Evolutionary conservation across 2,797 vertebrate genomes (phyloP), one percentile per base, ranked within the genome.

Genomic region (Macrochelys suwanniensis): DNA sequence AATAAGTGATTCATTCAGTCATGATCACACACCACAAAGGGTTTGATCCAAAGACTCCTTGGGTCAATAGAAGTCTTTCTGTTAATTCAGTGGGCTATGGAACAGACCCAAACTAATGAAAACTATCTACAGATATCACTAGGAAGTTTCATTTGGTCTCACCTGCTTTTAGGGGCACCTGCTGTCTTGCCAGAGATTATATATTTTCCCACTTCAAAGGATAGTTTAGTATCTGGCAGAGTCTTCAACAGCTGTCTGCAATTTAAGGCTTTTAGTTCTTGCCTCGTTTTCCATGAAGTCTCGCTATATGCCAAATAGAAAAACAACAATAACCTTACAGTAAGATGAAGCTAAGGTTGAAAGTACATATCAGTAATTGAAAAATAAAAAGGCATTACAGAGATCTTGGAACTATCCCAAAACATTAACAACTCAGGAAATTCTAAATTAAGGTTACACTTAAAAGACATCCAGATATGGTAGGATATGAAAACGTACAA

Each of bases 201-300:
- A 54, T 33, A 56, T 9, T 47, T 7, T 80, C 4, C 84, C 6
- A 31, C 31, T 84, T 5, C 0, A 13, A 33, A 1, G 59, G 71
- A 80, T 88, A 87, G 33, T 68, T 54, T 47, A 80, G 2, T 28
- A 5, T 92, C 65, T 31, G 15, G 53, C 17, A 71, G 16, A 68
- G n/a, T 11, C 89, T 93, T 88, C 89, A n/a, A 42, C 19, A 31
- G 15, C 57, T 1, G 5, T 23, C 31, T 65, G 83, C 0, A 0
- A 89, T 59, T 89, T n/a, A 89, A 89, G 84, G 56, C n/a, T 93
- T 21, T 89, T 42, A 42, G 49, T 15, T 78, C 80, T 91, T 92
- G 82, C 12, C 23, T 90, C 28, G 6, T 13, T 81, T 87, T n/a
- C 5, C 28, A 45, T 7, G 59, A 59, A 78, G 28, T n/a, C 0